phyloP scores from a whole-genome alignment of 2,113 vertebrate species.

The Eupsittula cactorum region DNA sequence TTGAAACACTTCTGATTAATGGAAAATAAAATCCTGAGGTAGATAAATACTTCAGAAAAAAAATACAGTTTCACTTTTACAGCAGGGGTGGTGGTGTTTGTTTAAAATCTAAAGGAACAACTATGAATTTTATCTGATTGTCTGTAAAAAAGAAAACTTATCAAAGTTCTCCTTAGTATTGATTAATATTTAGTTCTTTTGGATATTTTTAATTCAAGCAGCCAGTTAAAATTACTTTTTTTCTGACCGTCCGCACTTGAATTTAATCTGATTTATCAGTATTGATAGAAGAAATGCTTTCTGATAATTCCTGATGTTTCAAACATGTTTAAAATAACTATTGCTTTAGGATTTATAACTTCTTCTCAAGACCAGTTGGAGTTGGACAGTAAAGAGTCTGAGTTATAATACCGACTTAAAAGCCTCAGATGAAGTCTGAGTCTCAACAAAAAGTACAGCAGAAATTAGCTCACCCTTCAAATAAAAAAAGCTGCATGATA shows the following conservation, averaged over 20 bases:
- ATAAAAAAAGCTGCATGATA: neutral
- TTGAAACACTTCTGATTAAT: neutral
- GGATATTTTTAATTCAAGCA: neutral
- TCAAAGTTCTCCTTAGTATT: neutral
- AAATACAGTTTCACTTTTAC: neutral
- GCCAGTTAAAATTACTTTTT: neutral
- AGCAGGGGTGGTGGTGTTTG: fast-evolving
- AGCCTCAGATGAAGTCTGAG: neutral
- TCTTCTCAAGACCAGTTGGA: neutral
- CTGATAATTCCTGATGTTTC: neutral
- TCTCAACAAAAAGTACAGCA: neutral
- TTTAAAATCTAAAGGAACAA: neutral
- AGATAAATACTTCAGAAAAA: neutral
- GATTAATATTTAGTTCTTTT: neutral
- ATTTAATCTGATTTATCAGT: neutral
- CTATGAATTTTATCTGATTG: neutral
- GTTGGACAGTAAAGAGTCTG: neutral
- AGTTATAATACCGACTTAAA: neutral
- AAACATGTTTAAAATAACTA: neutral
- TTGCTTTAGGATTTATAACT: neutral
- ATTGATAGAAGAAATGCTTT: neutral
- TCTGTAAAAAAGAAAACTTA: neutral
- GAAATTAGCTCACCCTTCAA: neutral
- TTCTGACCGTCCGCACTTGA: neutral
- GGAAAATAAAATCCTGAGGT: neutral